Percentiles rank a stretch among this genome's conserved stretches.
Evolutionary conservation across 2,113 vertebrate genomes (phyloP).

Genomic region (Blennius ocellaris): DNA sequence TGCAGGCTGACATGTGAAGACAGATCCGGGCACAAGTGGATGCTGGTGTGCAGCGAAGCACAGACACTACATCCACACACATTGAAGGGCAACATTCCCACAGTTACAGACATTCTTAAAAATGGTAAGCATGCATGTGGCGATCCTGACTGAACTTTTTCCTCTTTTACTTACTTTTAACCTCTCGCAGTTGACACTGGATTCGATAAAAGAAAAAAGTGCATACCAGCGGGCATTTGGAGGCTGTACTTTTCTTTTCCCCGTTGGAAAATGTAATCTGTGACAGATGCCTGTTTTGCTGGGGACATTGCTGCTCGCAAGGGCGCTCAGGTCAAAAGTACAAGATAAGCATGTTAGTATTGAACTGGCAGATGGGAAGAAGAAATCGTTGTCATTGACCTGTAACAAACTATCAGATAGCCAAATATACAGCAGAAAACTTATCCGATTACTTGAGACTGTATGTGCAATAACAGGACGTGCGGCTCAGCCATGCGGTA

Average conservation of each 20-base stretch:
- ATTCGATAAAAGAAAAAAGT: conserved; percentile 26
- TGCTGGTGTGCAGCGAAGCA: conserved; percentile 30
- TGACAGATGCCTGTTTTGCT: conserved; percentile 43
- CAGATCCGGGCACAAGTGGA: conserved; percentile 22
- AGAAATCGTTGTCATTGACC: conserved; percentile 76
- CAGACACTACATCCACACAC: conserved; percentile 15
- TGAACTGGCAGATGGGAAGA: conserved; percentile 75
- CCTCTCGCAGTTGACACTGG: conserved; percentile 33
- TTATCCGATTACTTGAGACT: conserved; percentile 47
- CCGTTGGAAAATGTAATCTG: conserved; percentile 29
- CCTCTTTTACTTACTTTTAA: conserved; percentile 19
- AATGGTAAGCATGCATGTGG: conserved; percentile 8
- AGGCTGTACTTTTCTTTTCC: conserved; percentile 10
- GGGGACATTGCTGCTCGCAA: conserved; percentile 60
- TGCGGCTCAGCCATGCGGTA: conserved; percentile 30
- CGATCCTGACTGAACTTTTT: no score
- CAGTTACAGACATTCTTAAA: not conserved
- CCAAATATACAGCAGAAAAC: conserved; percentile 55
- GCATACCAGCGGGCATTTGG: conserved; percentile 9
- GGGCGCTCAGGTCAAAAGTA: conserved; percentile 68
- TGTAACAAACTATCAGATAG: conserved; percentile 75
- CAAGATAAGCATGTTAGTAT: conserved; percentile 82
- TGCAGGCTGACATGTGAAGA: conserved; percentile 31
- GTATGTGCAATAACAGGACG: conserved; percentile 46
- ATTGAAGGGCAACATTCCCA: not conserved